Base-by-base conservation (phyloP, 2,113 vertebrate genomes). In the Pseudorasbora parva region DNA sequence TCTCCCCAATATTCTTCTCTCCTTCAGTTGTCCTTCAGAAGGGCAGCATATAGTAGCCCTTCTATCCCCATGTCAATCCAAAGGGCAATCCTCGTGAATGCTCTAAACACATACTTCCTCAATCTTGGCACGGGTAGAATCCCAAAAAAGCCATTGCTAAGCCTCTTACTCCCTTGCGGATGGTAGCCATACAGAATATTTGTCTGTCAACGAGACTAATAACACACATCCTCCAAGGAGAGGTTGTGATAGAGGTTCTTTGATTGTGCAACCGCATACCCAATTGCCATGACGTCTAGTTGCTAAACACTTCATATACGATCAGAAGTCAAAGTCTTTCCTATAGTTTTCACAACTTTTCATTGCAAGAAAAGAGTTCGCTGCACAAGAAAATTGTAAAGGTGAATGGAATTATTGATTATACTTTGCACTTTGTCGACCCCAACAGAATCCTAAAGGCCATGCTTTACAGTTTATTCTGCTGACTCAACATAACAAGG, bases 1-100 rank as follows among this genome's bases (percentile, higher is more conserved):
- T 9, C 45, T 72, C 56, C 43, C 84, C 77, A 37, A 23, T 73
- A 11, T 14, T n/a, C 37, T 25, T 47, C 43, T 41, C 68, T 69
- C 21, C 25, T 25, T 6, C n/a, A 30, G 62, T 51, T 86, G 83
- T 77, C 83, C 77, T 87, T 88, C 77, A 82, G 81, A 83, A 87
- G 78, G 77, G 59, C 81, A 74, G 49, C 64, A 64, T 49, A 76
- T 14, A 45, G 54, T 60, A 66, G 45, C 56, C 78, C 49, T 27
- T 47, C 17, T 71, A 12, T 51, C 23, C 77, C 51, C 25, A 27
- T 21, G 21, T 75, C 83, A 76, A 56, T 82, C 25, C 62, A 79
- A 66, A 87, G 78, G n/a, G 27, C 78, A 81, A 72, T 76, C 82
- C 43, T 76, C 30, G 73, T 41, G 19, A 81, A 81, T 23, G 45